Evolutionary conservation across 2,888 invertebrate species (phyloP).

Genomic region (Carterocephalus palaemon): DNA sequence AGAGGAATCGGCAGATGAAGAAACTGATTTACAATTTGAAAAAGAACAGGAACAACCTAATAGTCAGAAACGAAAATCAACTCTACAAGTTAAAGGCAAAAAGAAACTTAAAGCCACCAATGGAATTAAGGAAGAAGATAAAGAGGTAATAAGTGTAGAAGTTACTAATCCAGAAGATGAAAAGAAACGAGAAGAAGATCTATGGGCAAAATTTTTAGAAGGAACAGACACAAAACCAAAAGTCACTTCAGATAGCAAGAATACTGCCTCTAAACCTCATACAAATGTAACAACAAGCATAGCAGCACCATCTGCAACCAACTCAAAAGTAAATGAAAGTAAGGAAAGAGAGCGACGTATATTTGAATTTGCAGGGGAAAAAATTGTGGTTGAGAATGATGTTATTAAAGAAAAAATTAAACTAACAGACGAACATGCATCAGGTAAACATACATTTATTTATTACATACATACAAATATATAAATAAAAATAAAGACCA

Average conservation of each 20-base stretch:
- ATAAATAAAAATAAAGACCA: too few relatives aligned
- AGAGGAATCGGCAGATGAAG: conserved; percentile 82
- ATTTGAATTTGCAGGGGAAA: conserved; percentile 94
- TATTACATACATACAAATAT: not conserved
- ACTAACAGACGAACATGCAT: conserved; percentile 45
- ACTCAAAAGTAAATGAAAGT: conserved; percentile 55
- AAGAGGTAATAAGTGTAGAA: conserved; percentile 44
- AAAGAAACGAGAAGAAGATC: conserved; percentile 85
- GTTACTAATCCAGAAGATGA: conserved; percentile 78
- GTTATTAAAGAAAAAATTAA: conserved; percentile 64
- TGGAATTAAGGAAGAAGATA: conserved; percentile 36
- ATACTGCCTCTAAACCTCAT: conserved; percentile 27
- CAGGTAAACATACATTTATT: conserved; percentile 46
- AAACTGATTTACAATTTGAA: conserved; percentile 78
- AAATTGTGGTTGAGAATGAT: conserved; percentile 78
- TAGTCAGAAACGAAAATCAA: conserved; percentile 56
- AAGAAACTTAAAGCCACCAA: conserved; percentile 51
- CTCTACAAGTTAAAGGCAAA: conserved; percentile 40
- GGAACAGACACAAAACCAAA: conserved; percentile 79
- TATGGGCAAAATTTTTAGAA: conserved; percentile 89
- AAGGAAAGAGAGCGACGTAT: conserved; percentile 81
- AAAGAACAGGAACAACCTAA: conserved; percentile 62
- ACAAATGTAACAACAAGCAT: conserved; percentile 18
- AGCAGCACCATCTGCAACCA: conserved; percentile 14
- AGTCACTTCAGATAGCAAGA: conserved; percentile 37